A percentile compares a stretch with the other conserved stretches of the same genome.
These are phyloP conservation scores for Neodiprion virginianus DNA, from an alignment of 1,140 invertebrate genomes.

Conservation along the genomic window DNA sequence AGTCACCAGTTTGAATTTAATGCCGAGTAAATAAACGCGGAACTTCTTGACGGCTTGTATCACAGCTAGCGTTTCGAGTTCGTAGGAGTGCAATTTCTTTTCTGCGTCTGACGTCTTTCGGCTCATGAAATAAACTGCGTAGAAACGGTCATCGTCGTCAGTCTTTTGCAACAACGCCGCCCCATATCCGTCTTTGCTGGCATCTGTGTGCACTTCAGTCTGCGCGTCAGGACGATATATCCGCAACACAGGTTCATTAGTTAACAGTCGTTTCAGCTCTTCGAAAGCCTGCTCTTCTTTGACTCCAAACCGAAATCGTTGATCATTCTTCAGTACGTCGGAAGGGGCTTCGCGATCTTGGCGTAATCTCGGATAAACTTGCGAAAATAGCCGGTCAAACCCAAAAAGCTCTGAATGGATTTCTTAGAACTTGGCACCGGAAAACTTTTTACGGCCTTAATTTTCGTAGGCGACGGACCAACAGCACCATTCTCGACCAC, in stretches of 20 bases:
- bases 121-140: conserved; percentile 12
- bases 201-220: conserved; percentile 42
- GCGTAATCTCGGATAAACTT: not conserved
- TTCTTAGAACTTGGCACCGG: not conserved
- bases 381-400: conserved; percentile 4
- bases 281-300: not conserved
- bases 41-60: conserved; percentile 37
- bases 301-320: not conserved
- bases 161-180: conserved; percentile 21
- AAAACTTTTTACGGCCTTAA: no score
- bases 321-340: conserved; percentile 1
- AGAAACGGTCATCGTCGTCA: conserved; percentile 10
- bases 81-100: conserved; percentile 46
- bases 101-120: conserved; percentile 33
- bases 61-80: conserved; percentile 49
- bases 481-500: no score
- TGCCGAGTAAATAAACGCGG: conserved; percentile 45
- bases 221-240: conserved; percentile 43
- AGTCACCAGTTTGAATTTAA: conserved; percentile 46
- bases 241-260: conserved; percentile 39
- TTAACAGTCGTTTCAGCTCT: conserved; percentile 19
- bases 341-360: conserved; percentile 7
- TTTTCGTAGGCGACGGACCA: no score
- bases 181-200: conserved; percentile 17
- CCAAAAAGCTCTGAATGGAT: conserved; percentile 2